Evolutionary conservation across 2,113 vertebrate genomes (phyloP), one percentile per base, ranked within the genome.

Genomic region (Macroglossus sobrinus): DNA sequence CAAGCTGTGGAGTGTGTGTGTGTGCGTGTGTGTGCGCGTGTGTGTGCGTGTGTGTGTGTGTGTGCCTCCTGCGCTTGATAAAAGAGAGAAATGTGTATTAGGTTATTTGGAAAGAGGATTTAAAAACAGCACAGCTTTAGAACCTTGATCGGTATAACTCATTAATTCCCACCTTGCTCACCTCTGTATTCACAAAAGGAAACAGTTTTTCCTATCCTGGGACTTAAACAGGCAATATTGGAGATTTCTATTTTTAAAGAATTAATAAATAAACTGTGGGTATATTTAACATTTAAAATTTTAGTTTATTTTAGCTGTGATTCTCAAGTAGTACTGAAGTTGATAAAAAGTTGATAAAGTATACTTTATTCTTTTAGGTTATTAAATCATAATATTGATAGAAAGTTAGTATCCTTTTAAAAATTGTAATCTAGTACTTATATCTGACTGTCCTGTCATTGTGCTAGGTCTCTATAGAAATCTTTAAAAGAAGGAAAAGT

Each of bases 161-260:
- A 45, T 4, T n/a, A 47, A 14, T 80, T 43, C 4, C 53, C 8
- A 22, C 26, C 64, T 75, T 68, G 14, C 80, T 92, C 33, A 53
- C 33, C 28, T 88, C 69, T 76, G 3, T 71, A 59, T 72, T 96
- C 40, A 75, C 38, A 81, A 13, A 61, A 19, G n/a, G 53, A 84
- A 69, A 53, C 28, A 5, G 43, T 78, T 63, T 78, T 95, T 95
- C 43, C 57, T 94, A 15, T 30, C 9, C 35, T 82, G 43, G 10
- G 33, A 78, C 24, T 57, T 91, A 63, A 91, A 38, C 30, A 92
- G 72, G 26, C 95, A 86, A 94, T 85, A 93, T 7, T 74, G 26
- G 64, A 68, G 43, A 96, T 93, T 79, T 89, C 30, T 69, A 59
- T 93, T 91, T 87, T 94, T 82, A 71, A 93, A 61, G 68, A 93